These are phyloP conservation scores for Melanerpes aurifrons DNA, from an alignment of 2,113 vertebrate genomes.

Conservation along the genomic window DNA sequence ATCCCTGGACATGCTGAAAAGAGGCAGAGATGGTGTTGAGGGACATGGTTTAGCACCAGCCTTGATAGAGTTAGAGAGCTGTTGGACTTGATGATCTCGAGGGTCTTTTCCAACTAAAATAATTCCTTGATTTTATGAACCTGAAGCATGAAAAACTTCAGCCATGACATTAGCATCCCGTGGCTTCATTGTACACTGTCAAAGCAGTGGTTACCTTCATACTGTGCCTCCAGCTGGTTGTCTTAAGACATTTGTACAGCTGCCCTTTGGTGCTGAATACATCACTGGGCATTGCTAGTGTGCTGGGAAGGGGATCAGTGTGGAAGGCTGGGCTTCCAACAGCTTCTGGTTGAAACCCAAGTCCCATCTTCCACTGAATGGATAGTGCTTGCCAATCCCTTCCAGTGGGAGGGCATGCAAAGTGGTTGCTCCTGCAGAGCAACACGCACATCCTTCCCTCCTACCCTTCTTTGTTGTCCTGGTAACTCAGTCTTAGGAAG, in stretches of 20 bases:
- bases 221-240: neutral
- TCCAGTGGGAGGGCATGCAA: neutral
- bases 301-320: neutral
- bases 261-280: neutral
- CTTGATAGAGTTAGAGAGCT: no score
- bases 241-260: neutral
- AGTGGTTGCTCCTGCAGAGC: slow-evolving; percentile 4
- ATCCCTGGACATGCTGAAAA: no score
- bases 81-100: no score
- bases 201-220: neutral
- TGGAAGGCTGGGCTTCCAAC: neutral
- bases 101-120: no score
- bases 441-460: neutral
- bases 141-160: neutral
- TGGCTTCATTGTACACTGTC: neutral
- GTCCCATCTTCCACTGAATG: neutral
- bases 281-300: neutral
- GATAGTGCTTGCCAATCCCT: neutral
- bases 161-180: neutral
- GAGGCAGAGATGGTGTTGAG: no score
- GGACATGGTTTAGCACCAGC: no score
- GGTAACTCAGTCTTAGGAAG: slow-evolving; percentile 10
- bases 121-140: neutral
- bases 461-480: slow-evolving; percentile 51
- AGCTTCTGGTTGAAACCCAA: neutral